Evolutionary conservation across 2,797 vertebrate genomes (phyloP), one percentile per base, ranked within the genome.

Genomic region (Lemur catta): DNA sequence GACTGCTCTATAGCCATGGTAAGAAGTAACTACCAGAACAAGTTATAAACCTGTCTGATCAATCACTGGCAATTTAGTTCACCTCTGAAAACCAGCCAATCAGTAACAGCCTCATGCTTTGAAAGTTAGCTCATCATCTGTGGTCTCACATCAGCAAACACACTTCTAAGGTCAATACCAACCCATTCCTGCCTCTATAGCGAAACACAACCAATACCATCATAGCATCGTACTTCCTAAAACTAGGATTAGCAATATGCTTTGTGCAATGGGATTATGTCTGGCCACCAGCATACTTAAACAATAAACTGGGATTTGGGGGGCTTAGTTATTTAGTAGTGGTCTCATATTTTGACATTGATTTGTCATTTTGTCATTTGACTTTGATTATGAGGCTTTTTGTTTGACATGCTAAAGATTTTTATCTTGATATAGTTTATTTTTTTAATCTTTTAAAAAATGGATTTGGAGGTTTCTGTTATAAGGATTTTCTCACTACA

Each of bases 21-120:
- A 90, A 86, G 69, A 87, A 71, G 35, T 61, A 89, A 65, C 63
- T 59, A 67, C 46, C n/a, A 43, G 69, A 59, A 82, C 41, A 65
- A 55, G 55, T 74, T 87, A 74, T 52, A 78, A 86, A 72, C 41
- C 75, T 57, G 43, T 81, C 52, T 57, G 59, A 84, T 81, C 59
- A 55, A 55, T 94, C 90, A 87, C 13, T 71, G 95, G 79, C 86
- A 79, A 11, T 33, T 65, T 86, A 89, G 65, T 90, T 94, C 6
- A 33, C 50, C 26, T 91, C 48, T 94, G 69, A 84, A 84, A 93
- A 57, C 15, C 81, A 63, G 67, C n/a, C 65, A 93, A 43, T 92
- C 69, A 46, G 43, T 48, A 30, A 76, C 24, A 69, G 74, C 30
- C 26, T 81, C 65, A 20, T 30, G 13, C 28, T 61, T 76, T 81